phyloP scores from a whole-genome alignment of 2,888 invertebrate species.

The Ommatoiulus sabulosus region DNA sequence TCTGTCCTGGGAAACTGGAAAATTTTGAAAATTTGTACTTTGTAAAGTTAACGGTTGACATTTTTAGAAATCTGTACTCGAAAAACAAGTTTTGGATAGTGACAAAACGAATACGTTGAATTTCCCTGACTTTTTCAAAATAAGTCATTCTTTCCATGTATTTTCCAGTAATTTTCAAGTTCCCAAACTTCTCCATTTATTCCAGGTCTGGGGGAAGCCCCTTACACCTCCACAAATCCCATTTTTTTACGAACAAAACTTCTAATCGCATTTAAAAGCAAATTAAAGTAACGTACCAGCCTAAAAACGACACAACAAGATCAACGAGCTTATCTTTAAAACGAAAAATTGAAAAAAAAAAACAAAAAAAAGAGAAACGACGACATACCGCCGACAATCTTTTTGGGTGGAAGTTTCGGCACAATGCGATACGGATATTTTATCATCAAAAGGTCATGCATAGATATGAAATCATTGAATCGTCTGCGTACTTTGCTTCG shows the following conservation, averaged over 20 bases:
- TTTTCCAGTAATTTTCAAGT: too few species aligned
- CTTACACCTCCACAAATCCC: neutral
- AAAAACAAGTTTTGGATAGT: too few species aligned
- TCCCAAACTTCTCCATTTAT: too few species aligned
- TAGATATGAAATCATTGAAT: conserved; percentile 68
- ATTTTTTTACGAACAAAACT: neutral
- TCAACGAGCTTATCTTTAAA: neutral
- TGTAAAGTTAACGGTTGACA: too few species aligned
- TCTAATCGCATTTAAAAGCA: neutral
- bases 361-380: neutral
- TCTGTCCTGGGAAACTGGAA: too few species aligned
- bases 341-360: neutral
- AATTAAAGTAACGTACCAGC: neutral
- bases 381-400: conserved; percentile 63
- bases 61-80: too few species aligned
- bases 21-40: too few species aligned
- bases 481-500: conserved; percentile 66
- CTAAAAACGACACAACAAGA: neutral
- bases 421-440: conserved; percentile 68
- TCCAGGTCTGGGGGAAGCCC: too few species aligned
- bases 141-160: too few species aligned
- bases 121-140: too few species aligned
- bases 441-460: conserved; percentile 67
- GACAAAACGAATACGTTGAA: too few species aligned
- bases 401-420: conserved; percentile 68